A percentile compares a stretch with the other conserved stretches of the same genome.
Evolutionary conservation across 2,797 vertebrate genomes (phyloP).

Genomic region (Pseudochromis fuscus): DNA sequence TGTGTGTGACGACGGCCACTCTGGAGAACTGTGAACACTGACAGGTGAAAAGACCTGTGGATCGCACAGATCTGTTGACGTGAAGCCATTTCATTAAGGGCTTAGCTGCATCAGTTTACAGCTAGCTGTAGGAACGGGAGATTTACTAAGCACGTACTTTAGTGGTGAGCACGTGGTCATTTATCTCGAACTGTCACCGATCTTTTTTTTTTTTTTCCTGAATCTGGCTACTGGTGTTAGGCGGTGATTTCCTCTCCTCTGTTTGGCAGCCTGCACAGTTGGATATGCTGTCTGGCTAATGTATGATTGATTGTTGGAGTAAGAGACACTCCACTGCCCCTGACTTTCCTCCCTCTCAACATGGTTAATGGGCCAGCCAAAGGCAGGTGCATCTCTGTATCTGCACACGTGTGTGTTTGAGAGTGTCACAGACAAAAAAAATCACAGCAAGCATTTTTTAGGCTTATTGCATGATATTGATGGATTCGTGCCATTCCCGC

Average conservation of each 20-base stretch:
- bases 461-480: constrained; percentile 51
- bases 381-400: constrained; percentile 57
- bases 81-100: background rate
- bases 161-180: constrained; percentile 20
- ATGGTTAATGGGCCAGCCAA: constrained; percentile 75
- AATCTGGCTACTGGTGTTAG: constrained; percentile 39
- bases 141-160: background rate
- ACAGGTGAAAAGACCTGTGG: background rate
- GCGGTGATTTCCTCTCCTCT: constrained; percentile 50
- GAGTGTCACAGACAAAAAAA: constrained; percentile 31
- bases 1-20: background rate
- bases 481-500: constrained; percentile 46
- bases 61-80: constrained; percentile 4
- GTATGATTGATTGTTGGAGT: constrained; percentile 80
- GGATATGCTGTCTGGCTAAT: constrained; percentile 78
- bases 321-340: constrained; percentile 76
- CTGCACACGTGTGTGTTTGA: constrained; percentile 20
- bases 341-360: constrained; percentile 69
- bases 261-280: constrained; percentile 66
- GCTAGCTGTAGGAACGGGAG: background rate
- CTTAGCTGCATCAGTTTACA: background rate
- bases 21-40: background rate
- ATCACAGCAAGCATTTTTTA: constrained; percentile 33
- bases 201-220: no score
- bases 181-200: constrained; percentile 5